Percentiles rank a stretch among this genome's conserved stretches.
Evolutionary conservation across 2,888 invertebrate genomes (phyloP).

Genomic region (Rotaria macrura): DNA sequence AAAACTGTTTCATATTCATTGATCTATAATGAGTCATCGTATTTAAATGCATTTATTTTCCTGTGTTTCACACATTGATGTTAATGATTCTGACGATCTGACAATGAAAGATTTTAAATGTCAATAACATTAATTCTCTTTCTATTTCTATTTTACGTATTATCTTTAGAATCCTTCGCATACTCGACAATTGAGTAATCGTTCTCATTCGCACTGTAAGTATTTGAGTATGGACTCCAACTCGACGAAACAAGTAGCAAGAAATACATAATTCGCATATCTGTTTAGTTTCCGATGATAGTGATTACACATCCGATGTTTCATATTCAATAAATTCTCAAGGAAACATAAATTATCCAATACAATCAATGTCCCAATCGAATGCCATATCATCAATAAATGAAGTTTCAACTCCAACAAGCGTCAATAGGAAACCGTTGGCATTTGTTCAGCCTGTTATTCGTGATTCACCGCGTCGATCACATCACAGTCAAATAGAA

Average conservation of each 20-base stretch:
- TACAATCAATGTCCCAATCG: neutral
- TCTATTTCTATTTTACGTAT: too few species aligned
- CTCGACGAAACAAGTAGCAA: too few species aligned
- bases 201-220: slow-evolving; percentile 19
- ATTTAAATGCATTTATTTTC: too few species aligned
- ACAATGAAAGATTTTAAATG: too few species aligned
- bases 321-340: neutral
- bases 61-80: too few species aligned
- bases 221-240: neutral
- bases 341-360: neutral
- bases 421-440: neutral
- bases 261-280: too few species aligned
- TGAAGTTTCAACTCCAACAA: neutral
- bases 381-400: neutral
- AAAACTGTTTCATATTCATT: too few species aligned
- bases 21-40: too few species aligned
- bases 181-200: neutral
- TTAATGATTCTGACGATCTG: too few species aligned
- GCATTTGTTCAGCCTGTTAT: neutral
- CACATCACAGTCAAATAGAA: neutral
- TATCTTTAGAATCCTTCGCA: too few species aligned
- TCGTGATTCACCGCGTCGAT: neutral
- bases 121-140: too few species aligned
- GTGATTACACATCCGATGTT: slow-evolving; percentile 13
- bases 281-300: slow-evolving; percentile 14